A percentile compares a stretch with the other conserved stretches of the same genome.
These are phyloP conservation scores for Dicaeum eximium DNA, from an alignment of 2,113 vertebrate genomes.

Conservation along the genomic window DNA sequence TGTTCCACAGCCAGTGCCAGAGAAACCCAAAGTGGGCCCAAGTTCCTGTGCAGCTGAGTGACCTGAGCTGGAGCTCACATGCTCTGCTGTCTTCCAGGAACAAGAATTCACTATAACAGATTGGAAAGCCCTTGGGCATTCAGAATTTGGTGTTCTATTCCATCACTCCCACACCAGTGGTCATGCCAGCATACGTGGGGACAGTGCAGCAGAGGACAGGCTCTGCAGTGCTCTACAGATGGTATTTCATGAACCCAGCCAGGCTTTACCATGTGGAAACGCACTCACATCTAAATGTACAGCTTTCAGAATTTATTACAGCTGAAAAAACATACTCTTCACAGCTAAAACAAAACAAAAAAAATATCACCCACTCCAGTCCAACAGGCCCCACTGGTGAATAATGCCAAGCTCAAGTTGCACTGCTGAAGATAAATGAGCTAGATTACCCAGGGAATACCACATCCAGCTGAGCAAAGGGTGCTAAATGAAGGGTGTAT, in stretches of 20 bases:
- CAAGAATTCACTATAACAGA: background rate
- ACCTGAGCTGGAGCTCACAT: background rate
- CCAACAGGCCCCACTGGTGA: background rate
- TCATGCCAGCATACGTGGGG: background rate
- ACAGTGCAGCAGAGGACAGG: background rate
- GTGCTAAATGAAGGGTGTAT: background rate
- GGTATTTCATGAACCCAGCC: background rate
- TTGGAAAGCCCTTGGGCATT: background rate
- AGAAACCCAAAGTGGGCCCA: background rate
- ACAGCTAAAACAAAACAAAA: background rate
- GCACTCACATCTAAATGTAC: background rate
- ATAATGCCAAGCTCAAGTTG: background rate
- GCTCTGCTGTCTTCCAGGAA: background rate
- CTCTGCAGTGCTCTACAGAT: background rate
- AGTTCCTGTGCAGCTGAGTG: background rate
- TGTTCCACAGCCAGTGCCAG: background rate
- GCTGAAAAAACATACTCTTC: background rate
- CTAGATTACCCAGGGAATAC: background rate
- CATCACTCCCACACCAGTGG: background rate
- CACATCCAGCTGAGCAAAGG: background rate
- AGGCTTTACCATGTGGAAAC: background rate
- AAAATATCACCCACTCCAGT: background rate
- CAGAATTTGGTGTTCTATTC: background rate
- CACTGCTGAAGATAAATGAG: slow-evolving; percentile 12
- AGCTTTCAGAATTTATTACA: background rate